Evolutionary conservation across 2,888 invertebrate species (phyloP).

Genomic region (Microctonus aethiopoides): DNA sequence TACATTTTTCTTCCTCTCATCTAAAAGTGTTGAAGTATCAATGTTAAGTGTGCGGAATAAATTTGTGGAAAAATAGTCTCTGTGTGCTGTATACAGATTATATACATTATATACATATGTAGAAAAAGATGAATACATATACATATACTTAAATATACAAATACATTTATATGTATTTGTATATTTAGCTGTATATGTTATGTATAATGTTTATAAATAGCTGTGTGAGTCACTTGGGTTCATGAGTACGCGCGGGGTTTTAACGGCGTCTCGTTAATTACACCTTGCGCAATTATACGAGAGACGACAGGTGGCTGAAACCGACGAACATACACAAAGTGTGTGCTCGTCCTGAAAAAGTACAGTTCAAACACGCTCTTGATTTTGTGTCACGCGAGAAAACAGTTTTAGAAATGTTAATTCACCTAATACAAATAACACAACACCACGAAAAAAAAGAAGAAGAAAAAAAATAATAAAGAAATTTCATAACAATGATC

Average conservation of each 20-base stretch:
- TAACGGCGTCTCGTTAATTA: constrained; percentile 51
- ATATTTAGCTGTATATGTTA: not conserved
- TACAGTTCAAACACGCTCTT: constrained; percentile 13
- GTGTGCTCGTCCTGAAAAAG: constrained; percentile 16
- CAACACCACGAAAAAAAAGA: not conserved
- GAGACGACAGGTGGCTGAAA: constrained; percentile 55
- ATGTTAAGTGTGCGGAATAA: constrained; percentile 43
- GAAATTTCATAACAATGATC: not conserved
- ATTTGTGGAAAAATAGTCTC: constrained; percentile 22
- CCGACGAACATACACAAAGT: constrained; percentile 34
- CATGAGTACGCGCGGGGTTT: constrained; percentile 22
- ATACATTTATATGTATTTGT: constrained; percentile 3
- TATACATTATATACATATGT: not conserved
- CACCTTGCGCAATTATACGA: constrained; percentile 51
- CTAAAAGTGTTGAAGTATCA: constrained; percentile 38
- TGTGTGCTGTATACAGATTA: not conserved
- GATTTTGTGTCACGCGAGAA: constrained; percentile 7
- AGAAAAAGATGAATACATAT: not conserved
- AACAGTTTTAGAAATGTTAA: too few relatives aligned
- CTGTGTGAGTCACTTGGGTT: constrained; percentile 24
- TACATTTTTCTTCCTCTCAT: not conserved
- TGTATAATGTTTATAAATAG: not conserved
- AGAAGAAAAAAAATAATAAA: not conserved
- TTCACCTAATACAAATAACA: too few relatives aligned
- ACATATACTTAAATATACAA: not conserved